Base-by-base conservation (phyloP, 2,888 invertebrate species). In the Hirtodrosophila histrioides region DNA sequence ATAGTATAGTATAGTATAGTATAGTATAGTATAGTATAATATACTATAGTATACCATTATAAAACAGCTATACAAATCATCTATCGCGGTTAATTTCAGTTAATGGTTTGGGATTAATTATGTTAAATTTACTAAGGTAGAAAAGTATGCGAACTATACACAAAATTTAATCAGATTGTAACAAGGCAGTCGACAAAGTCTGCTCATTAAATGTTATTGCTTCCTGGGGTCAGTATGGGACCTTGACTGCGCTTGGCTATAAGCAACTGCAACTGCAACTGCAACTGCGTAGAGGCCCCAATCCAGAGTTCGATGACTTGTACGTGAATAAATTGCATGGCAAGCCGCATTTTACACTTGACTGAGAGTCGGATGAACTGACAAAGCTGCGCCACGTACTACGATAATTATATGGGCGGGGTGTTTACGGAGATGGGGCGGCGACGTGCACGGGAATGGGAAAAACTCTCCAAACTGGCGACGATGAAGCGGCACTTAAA, bases 301-400 rank as follows among this genome's bases (percentile, higher is more conserved):
- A 31, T 43, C n/a, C 8, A 11, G 53, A 60, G 81, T 81, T 82
- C 78, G 60, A 75, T 68, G 87, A 84, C 81, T 78, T 49, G 35
- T 36, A 1, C 4, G 24, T 27, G 29, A 48, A 53, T 60, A 57
- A 68, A 69, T 73, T 58, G 81, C 72, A 69, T 72, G 69, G 62
- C 45, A 57, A 75, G 62, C 63, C 51, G 63, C 67, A 60, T 51
- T 74, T 71, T 46, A 83, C 77, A 71, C 60, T 69, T 69, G 75
- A 54, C 72, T 77, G 61, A 58, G 61, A 69, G 60, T 31, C 61
- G 51, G 58, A 46, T 66, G 46, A 56, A 62, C 61, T 60, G 69
- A 75, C 37, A 41, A 43, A 53, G 39, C 60, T 45, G 31, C 27
- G 27, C 4, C n/a, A 10, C 31, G 54, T 60, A 51, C 67, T 60